Evolutionary conservation across 2,113 vertebrate genomes (phyloP), one percentile per base, ranked within the genome.

Genomic region (Epinephelus lanceolatus): DNA sequence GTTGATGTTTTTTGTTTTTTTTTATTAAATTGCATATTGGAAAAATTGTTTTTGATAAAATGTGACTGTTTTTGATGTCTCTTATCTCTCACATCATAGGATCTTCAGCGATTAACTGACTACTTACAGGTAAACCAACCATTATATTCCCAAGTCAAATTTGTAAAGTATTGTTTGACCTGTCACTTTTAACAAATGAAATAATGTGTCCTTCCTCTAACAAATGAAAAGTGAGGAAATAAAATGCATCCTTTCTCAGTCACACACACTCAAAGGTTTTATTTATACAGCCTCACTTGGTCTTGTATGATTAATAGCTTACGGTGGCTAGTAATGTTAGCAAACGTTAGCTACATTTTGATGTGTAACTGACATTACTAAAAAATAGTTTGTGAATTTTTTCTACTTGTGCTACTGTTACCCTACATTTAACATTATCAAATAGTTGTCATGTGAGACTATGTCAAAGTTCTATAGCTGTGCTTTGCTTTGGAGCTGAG

Each of bases 111-210:
- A 71, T 74, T 96, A 57, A 88, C 93, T 1, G 92, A 92, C 42
- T 95, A 93, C 87, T 81, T 96, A 81, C 88, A 95, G 94, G 96
- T 96, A 94, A 86, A 71, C 9, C 12, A 75, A 66, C n/a, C 12
- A 6, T 23, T 67, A 56, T 0, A 2, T 51, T 23, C 25, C 14
- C 18, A 23, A 71, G 4, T 56, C 2, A n/a, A 61, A 45, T 33
- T 19, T 67, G 19, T 45, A 1, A 19, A 19, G 10, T 57, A 23
- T 55, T n/a, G 3, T 57, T 25, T n/a, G 3, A 53, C 25, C 11
- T 85, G 15, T 45, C 23, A 40, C 27, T 10, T 27, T 45, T 19
- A 23, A 23, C 12, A n/a, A 9, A 60, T 52, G 0, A 33, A 61
- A 33, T 15, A 49, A 25, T 6, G 57, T 1, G 25, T 55, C n/a